These are phyloP conservation scores for Cosmia trapezina DNA, from an alignment of 2,888 invertebrate species.

Conservation along the genomic window DNA sequence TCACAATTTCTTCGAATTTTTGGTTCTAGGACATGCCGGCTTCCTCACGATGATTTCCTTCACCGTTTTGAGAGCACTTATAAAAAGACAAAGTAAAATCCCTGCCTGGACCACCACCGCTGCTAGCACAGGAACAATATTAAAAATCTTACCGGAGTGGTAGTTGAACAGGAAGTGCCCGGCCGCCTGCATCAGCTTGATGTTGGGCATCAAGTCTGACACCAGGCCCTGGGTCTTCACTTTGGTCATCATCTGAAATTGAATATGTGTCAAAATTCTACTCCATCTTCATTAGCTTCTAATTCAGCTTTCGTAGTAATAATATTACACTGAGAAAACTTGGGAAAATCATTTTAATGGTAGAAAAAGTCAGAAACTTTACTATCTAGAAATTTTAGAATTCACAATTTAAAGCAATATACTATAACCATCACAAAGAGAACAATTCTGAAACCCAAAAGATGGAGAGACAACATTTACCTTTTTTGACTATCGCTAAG, in stretches of 20 bases:
- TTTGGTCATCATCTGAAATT: conserved; percentile 86
- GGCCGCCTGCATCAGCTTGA: conserved; percentile 93
- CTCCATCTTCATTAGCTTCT: not conserved
- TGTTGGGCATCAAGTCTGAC: conserved; percentile 96
- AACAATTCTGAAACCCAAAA: not conserved
- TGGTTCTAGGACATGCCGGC: not conserved
- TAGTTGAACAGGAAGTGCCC: conserved; percentile 96
- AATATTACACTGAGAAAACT: not conserved
- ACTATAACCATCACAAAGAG: not conserved
- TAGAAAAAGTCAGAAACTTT: not conserved
- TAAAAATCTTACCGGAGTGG: conserved; percentile 88
- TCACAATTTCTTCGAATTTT: not conserved
- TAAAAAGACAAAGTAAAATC: not conserved
- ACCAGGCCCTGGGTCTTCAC: conserved; percentile 92
- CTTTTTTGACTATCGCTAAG: no score
- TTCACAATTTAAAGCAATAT: not conserved
- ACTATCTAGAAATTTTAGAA: not conserved
- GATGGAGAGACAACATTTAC: not conserved
- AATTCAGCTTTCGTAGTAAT: not conserved
- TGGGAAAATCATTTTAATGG: not conserved
- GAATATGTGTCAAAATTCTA: conserved; percentile 37
- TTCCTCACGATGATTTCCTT: not conserved
- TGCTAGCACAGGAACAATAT: not conserved
- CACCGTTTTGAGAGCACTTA: not conserved
- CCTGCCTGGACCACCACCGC: not conserved